These are phyloP conservation scores for Mellilla xanthometata DNA, from an alignment of 2,888 invertebrate genomes.

Conservation along the genomic window DNA sequence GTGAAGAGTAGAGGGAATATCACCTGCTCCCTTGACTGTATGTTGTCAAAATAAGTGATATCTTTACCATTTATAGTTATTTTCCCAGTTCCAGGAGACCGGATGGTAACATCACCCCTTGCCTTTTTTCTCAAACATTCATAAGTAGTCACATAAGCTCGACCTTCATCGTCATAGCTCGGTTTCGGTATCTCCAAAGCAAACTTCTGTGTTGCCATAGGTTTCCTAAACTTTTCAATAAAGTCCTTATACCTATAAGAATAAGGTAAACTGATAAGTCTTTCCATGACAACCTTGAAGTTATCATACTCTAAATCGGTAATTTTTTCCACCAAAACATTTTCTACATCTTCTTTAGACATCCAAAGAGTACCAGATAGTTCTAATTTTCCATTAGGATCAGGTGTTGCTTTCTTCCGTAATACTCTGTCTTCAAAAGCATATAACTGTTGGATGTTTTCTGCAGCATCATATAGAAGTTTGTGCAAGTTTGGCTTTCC, in stretches of 20 bases:
- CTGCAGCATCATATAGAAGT: slow-evolving; percentile 89
- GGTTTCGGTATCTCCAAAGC: slow-evolving; percentile 86
- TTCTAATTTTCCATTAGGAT: slow-evolving; percentile 81
- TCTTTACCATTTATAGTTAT: slow-evolving; percentile 91
- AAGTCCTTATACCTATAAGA: slow-evolving; percentile 87
- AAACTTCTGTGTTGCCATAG: slow-evolving; percentile 81
- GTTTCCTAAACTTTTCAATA: slow-evolving; percentile 86
- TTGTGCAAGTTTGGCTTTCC: slow-evolving; percentile 92
- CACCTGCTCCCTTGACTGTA: slow-evolving; percentile 90
- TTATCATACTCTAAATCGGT: slow-evolving; percentile 87
- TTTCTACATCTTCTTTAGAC: slow-evolving; percentile 85
- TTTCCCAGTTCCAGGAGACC: slow-evolving; percentile 91
- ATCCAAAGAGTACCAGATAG: slow-evolving; percentile 81
- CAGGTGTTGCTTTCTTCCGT: slow-evolving; percentile 83
- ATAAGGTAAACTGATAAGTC: slow-evolving; percentile 87
- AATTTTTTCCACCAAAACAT: slow-evolving; percentile 85
- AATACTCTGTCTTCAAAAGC: slow-evolving; percentile 88
- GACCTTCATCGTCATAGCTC: slow-evolving; percentile 86
- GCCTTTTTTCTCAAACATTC: slow-evolving; percentile 88
- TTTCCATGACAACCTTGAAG: slow-evolving; percentile 88
- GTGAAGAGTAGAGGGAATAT: slow-evolving; percentile 93
- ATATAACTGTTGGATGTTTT: slow-evolving; percentile 85
- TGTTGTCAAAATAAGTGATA: slow-evolving; percentile 88
- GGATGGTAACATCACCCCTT: slow-evolving; percentile 90
- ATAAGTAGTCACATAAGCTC: slow-evolving; percentile 87